Evolutionary conservation across 2,113 vertebrate genomes (phyloP).

Genomic region (Vidua macroura): DNA sequence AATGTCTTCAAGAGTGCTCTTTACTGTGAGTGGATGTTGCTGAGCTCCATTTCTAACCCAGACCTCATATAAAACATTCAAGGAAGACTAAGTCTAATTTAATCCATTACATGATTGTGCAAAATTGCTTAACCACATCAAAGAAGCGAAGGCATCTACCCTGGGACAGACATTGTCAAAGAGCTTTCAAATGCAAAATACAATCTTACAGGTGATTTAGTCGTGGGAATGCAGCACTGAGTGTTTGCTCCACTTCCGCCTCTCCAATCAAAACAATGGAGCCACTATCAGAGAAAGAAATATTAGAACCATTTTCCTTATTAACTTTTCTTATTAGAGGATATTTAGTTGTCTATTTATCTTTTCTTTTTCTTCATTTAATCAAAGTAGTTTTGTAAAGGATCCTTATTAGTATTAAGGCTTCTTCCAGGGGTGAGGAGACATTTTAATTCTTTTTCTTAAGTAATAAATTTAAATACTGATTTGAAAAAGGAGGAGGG

Average conservation of each 20-base stretch:
- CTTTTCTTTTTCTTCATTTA: slow-evolving; percentile 49
- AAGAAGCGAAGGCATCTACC: slow-evolving; percentile 48
- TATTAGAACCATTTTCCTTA: slow-evolving; percentile 76
- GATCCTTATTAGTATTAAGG: background rate
- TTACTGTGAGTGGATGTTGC: background rate
- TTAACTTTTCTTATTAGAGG: slow-evolving; percentile 75
- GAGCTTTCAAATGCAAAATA: slow-evolving; percentile 77
- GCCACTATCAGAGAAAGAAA: slow-evolving; percentile 78
- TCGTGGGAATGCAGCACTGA: slow-evolving; percentile 64
- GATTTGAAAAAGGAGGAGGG: background rate
- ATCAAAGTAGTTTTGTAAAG: slow-evolving; percentile 42
- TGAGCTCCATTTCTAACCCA: background rate
- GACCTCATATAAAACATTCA: slow-evolving; percentile 14
- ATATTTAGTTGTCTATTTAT: slow-evolving; percentile 62
- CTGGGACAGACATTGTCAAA: slow-evolving; percentile 66
- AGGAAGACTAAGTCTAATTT: slow-evolving; percentile 68
- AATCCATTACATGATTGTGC: slow-evolving; percentile 67
- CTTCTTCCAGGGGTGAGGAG: slow-evolving; percentile 1
- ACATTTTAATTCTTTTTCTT: slow-evolving; percentile 15
- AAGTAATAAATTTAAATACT: background rate
- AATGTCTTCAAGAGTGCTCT: background rate
- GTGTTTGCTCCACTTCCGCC: slow-evolving; percentile 73
- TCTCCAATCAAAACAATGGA: slow-evolving; percentile 81
- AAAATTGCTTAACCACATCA: slow-evolving; percentile 75
- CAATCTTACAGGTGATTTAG: slow-evolving; percentile 77